phyloP scores from a whole-genome alignment of 2,113 vertebrate genomes.

The Pangasianodon hypophthalmus region DNA sequence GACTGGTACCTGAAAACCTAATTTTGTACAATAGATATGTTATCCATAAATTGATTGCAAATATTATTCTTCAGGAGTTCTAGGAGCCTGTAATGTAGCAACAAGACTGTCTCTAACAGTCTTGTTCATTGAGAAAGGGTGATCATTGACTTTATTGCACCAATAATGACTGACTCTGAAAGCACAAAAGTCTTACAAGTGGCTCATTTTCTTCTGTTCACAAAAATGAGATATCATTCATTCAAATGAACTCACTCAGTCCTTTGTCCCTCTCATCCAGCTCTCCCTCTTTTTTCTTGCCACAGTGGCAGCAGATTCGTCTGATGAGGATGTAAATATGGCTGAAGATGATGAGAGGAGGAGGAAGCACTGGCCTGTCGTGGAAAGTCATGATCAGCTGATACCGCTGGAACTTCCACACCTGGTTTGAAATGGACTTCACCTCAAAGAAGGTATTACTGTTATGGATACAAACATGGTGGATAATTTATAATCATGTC shows the following conservation, averaged over 20 bases:
- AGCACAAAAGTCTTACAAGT: background rate
- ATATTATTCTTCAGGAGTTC: background rate
- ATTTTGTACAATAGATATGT: background rate
- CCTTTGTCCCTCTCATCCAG: slow-evolving; percentile 91
- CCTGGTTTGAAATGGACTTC: slow-evolving; percentile 98
- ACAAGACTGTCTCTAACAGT: background rate
- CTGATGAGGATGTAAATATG: slow-evolving; percentile 88
- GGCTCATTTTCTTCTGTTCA: background rate
- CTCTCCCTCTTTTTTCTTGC: slow-evolving; percentile 81
- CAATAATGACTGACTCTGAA: background rate
- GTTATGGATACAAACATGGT: background rate
- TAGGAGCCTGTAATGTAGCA: background rate
- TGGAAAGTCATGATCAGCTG: slow-evolving; percentile 99
- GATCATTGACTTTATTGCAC: background rate
- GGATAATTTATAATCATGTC: background rate
- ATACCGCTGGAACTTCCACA: slow-evolving; percentile 98
- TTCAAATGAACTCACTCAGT: slow-evolving; percentile 78
- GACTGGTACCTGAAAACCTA: background rate
- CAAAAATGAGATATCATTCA: background rate
- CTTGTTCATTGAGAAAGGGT: background rate
- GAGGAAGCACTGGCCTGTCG: slow-evolving; percentile 93
- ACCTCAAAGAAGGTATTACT: slow-evolving; percentile 99
- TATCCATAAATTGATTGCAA: background rate
- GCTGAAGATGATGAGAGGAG: slow-evolving; percentile 94
- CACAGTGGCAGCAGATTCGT: slow-evolving; percentile 80